Conservation (phyloP, 2,888 invertebrate genomes). For the Prenolepis imparis region DNA sequence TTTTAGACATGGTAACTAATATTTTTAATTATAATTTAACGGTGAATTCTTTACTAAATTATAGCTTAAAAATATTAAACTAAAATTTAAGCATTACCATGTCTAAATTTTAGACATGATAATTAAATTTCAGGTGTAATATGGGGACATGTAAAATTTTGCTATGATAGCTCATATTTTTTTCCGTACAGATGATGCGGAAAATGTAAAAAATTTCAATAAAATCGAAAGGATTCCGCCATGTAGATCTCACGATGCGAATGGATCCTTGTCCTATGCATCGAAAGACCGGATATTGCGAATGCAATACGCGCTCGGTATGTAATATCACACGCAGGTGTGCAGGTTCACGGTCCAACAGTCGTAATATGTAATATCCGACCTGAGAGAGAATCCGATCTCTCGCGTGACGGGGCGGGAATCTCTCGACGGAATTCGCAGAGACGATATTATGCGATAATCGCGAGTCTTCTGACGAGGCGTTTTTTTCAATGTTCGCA, state of each 20-base stretch:
- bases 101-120: too few relatives aligned
- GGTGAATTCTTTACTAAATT: too few relatives aligned
- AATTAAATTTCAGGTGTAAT: too few relatives aligned
- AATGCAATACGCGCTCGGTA: constrained; percentile 48
- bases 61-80: too few relatives aligned
- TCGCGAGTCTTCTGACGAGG: background rate
- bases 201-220: background rate
- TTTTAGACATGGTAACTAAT: too few relatives aligned
- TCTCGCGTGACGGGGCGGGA: constrained; percentile 16
- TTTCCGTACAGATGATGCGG: too few relatives aligned
- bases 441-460: constrained; percentile 27
- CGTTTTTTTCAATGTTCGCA: background rate
- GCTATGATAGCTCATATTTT: too few relatives aligned
- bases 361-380: constrained; percentile 74
- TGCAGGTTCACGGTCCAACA: constrained; percentile 68
- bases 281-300: constrained; percentile 18
- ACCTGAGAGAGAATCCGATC: constrained; percentile 53
- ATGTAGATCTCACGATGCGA: background rate
- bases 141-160: too few relatives aligned
- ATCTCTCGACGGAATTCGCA: constrained; percentile 34
- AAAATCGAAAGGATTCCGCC: background rate
- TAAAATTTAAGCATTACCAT: too few relatives aligned
- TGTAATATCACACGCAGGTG: constrained; percentile 74
- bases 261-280: background rate
- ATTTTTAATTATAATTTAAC: too few relatives aligned